Base-by-base conservation (phyloP, 2,113 vertebrate genomes). In the Agelaius tricolor region DNA sequence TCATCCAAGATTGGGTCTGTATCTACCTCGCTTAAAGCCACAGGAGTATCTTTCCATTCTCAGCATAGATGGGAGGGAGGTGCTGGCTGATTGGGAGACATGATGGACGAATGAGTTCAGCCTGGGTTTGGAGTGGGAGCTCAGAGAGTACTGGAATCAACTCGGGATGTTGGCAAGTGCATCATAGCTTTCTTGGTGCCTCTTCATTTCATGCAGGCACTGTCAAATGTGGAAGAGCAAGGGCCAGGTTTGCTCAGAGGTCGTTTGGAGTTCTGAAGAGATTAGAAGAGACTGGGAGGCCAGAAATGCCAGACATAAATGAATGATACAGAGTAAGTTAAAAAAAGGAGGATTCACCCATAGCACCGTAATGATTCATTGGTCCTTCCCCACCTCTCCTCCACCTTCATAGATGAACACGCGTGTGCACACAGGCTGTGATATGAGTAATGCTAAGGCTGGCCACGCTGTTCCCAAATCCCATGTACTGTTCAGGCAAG, bases 321-420 rank as follows among this genome's bases (percentile, higher is more conserved):
- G 86, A 94, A 75, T 1, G 1, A 91, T 85, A 74, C 1, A 84
- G 81, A 94, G 58, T 84, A 84, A 90, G 55, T 78, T 67, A 80
- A 74, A 85, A 57, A 91, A 83, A 75, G 76, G 67, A 96, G 55
- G 84, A 90, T 96, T 96, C 73, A 71, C 30, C 69, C 82, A 59
- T 72, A 96, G 94, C 87, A 90, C 93, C 55, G 10, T 90, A 72
- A 74, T 62, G 69, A 80, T 96, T 88, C 67, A 46, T n/a, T 72
- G 66, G 47, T 85, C 72, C 61, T 87, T 94, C 63, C 78, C 80
- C 33, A 67, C 52, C 49, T 92, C 61, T 94, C 52, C 58, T 84
- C 37, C 8, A 16, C 43, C 80, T 94, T 87, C 55, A 15, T 54
- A 67, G 19, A 5, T 41, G 46, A 93, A 68, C 55, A 37, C 1